Base-by-base conservation (phyloP, 1,140 invertebrate species). In the Papilio polytes region DNA sequence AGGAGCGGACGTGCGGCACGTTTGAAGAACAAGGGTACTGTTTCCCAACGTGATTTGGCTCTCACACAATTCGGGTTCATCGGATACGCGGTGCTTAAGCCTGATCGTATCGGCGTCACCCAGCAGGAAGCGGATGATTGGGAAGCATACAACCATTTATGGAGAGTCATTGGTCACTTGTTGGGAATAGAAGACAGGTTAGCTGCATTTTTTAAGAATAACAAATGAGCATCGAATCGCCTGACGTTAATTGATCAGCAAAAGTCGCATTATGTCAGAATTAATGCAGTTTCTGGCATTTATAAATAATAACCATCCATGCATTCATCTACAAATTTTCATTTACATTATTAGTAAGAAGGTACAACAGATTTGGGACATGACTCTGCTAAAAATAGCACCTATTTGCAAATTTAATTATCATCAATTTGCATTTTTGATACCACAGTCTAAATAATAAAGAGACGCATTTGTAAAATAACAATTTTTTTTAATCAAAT, bases 11-110 rank as follows among this genome's bases (percentile, higher is more conserved):
- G 92, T 80, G 94, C 94, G 4, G 93, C 89, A 7, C 85, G 90
- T 8, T 80, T 81, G n/a, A 86, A 86, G 12, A 90, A 91, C 20
- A 85, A 85, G 0, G 96, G 96, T 3, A 89, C 96, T 8, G 95
- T 96, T 31, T 96, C 96, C 1, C 98, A 99, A 91, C 96, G 96
- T 83, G 98, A 98, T 82, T 97, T 98, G 96, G 96, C 96, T 0
- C 85, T 98, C 1, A 98, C 98, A 0, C 97, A 98, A 89, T 98
- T 98, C 84, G 97, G 97, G 18, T 98, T 98, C 86, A 96, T 98
- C 82, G 98, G 98, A 1, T 96, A 97, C 70, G 95, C 96, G 4
- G 84, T 98, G 0, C 80, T 97, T 8, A 96, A 96, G 59, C 96
- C 97, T 0, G 90, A 96, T 76, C 89, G 96, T 22, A 93, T 98